phyloP scores from a whole-genome alignment of 2,797 vertebrate genomes.

The Lepus townsendii region DNA sequence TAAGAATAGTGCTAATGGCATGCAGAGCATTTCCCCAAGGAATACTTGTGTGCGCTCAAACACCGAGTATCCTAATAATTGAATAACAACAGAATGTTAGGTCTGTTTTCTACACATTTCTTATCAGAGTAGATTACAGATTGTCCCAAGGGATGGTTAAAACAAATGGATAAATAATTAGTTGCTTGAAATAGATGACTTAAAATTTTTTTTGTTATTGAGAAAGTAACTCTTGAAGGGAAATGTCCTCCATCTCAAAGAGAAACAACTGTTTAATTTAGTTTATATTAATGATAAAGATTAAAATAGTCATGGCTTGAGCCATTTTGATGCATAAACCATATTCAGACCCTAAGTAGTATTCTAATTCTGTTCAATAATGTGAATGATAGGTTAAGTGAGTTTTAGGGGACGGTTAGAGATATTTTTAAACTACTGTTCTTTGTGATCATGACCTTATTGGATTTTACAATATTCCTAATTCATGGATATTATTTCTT shows the following conservation, averaged over 20 bases:
- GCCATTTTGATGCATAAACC: neutral
- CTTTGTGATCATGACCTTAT: neutral
- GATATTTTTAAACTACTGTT: neutral
- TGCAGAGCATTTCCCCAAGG: slow-evolving; percentile 89
- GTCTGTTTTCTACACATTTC: slow-evolving; percentile 87
- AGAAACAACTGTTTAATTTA: neutral
- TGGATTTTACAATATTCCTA: neutral
- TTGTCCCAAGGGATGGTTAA: slow-evolving; percentile 86
- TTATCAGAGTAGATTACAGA: slow-evolving; percentile 87
- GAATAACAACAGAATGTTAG: slow-evolving; percentile 87
- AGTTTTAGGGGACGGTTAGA: neutral
- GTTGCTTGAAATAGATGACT: slow-evolving; percentile 87
- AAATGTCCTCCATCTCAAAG: neutral
- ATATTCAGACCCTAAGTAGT: slow-evolving; percentile 13
- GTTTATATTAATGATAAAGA: slow-evolving; percentile 15
- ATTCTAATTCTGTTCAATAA: slow-evolving; percentile 2
- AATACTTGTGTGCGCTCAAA: slow-evolving; percentile 86
- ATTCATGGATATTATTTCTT: slow-evolving; percentile 16
- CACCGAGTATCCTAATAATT: slow-evolving; percentile 85
- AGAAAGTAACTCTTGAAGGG: slow-evolving; percentile 76
- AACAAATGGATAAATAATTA: slow-evolving; percentile 86
- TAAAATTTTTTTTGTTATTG: slow-evolving; percentile 81
- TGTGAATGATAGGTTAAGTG: neutral
- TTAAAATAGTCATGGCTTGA: slow-evolving; percentile 18
- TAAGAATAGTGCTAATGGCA: slow-evolving; percentile 88